A percentile compares a stretch with the other conserved stretches of the same genome.
Conservation (phyloP, 2,113 vertebrate species). For the Clarias gariepinus region DNA sequence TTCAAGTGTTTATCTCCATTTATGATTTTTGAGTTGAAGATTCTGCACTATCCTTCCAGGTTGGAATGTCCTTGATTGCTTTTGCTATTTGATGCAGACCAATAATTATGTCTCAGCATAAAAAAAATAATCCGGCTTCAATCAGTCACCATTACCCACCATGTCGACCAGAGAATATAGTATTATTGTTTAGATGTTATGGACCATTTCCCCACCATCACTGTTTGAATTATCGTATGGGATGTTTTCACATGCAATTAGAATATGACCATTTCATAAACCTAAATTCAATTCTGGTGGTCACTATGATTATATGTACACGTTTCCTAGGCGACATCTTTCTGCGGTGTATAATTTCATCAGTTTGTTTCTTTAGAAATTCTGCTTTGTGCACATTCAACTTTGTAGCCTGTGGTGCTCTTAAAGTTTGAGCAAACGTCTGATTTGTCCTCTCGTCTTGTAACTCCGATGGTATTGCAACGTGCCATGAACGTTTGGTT, state of each 20-base stretch:
- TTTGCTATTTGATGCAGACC: too few relatives aligned
- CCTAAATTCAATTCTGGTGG: slow-evolving; percentile 20
- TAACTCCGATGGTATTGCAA: slow-evolving; percentile 14
- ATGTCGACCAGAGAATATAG: neutral
- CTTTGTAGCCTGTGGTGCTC: neutral
- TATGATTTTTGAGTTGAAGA: too few relatives aligned
- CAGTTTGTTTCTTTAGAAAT: slow-evolving; percentile 29
- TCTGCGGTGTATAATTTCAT: slow-evolving; percentile 18
- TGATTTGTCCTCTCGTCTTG: neutral
- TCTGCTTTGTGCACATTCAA: slow-evolving; percentile 13
- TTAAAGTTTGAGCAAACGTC: slow-evolving; percentile 13
- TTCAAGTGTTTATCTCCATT: too few relatives aligned
- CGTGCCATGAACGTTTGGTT: slow-evolving; percentile 47
- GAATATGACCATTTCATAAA: slow-evolving; percentile 17
- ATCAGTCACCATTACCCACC: neutral
- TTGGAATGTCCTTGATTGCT: too few relatives aligned
- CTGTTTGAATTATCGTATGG: neutral
- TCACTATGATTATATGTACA: slow-evolving; percentile 22
- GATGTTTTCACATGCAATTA: slow-evolving; percentile 5
- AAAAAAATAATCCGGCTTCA: neutral
- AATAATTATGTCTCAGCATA: neutral
- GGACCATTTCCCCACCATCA: neutral
- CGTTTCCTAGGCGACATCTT: slow-evolving; percentile 2
- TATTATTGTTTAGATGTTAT: neutral
- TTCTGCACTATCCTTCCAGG: too few relatives aligned